Evolutionary conservation across 2,797 vertebrate genomes (phyloP), one percentile per base, ranked within the genome.

Genomic region (Meriones psammophilus): DNA sequence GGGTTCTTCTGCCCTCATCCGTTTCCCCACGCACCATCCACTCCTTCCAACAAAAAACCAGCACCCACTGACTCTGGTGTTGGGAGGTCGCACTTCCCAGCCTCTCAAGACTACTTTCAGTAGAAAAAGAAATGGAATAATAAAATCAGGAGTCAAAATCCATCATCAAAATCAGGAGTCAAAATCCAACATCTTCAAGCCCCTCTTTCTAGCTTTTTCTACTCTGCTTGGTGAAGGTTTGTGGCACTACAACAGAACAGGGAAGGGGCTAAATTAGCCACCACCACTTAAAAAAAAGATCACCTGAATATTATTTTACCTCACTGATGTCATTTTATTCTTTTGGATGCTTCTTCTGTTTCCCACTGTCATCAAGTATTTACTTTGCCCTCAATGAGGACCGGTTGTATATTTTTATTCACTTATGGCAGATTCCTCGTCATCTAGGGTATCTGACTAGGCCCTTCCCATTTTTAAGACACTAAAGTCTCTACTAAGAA

Each of bases 131-230:
- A 97, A 97, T 95, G 96, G 96, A 95, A 92, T 96, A 98, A 98
- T 98, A 98, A 99, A 98, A 98, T 98, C 97, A 97, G 98, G 98
- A 98, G 98, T 98, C 96, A 98, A 98, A 98, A 97, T 97, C 91
- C 97, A 96, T 93, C 88, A 92, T 98, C 92, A 89, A 42, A 42
- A 42, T 42, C 42, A 42, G 42, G 42, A 42, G 42, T 42, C 42
- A 42, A 42, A 42, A 42, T 42, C 4, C 42, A 42, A 4, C 42
- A 42, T 42, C 42, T 42, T 94, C 92, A 97, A 96, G 96, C 95
- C 98, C 96, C 97, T 98, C 95, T 97, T 98, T 98, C 94, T 98
- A 96, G 97, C 96, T 94, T 98, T 98, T 98, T 96, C 50, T 97
- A 97, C 93, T 93, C 0, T 26, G 22, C 96, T 97, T 96, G 80